Evolutionary conservation across 2,797 vertebrate species (phyloP), one percentile per base, ranked within the genome.

Genomic region (Cynopterus sphinx): DNA sequence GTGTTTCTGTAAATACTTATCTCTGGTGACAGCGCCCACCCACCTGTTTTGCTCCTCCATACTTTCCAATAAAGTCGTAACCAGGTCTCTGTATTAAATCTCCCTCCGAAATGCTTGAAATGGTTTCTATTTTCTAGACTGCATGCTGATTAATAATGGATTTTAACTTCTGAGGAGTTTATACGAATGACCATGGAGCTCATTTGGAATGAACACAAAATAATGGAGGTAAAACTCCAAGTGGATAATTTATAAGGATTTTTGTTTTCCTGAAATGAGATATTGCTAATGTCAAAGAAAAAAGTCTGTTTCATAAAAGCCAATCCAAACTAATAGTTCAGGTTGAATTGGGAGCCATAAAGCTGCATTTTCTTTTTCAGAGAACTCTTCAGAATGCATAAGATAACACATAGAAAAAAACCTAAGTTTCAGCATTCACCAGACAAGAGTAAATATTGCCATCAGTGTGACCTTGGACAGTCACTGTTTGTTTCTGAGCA

Each of bases 111-210:
- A 77, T 22, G 68, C 71, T 85, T 46, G 26, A 74, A 21, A 51
- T 51, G 51, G 12, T 49, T 79, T 94, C 82, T 74, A 0, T 43
- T 88, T 79, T 88, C 77, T 71, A 13, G 41, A 59, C 36, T 43
- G 88, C 46, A 67, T n/a, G 67, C 36, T 63, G 89, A 55, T 11
- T 67, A 82, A 73, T 43, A 33, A 71, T 24, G 41, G 31, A 92
- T n/a, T 84, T 46, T 28, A 61, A 87, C 87, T 94, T 91, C 53
- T 7, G 12, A 93, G 75, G 71, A 81, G 57, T 85, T 65, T 39
- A 15, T 77, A 73, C 74, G 81, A 87, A 95, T 81, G 68, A 91
- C 41, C 65, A 39, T 39, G 73, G 94, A 97, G 28, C 78, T 90
- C 53, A 87, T 53, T 46, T 33, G 55, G 55, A 85, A 91, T 74